Conservation (phyloP, 2,797 vertebrate species). For the Alauda arvensis region DNA sequence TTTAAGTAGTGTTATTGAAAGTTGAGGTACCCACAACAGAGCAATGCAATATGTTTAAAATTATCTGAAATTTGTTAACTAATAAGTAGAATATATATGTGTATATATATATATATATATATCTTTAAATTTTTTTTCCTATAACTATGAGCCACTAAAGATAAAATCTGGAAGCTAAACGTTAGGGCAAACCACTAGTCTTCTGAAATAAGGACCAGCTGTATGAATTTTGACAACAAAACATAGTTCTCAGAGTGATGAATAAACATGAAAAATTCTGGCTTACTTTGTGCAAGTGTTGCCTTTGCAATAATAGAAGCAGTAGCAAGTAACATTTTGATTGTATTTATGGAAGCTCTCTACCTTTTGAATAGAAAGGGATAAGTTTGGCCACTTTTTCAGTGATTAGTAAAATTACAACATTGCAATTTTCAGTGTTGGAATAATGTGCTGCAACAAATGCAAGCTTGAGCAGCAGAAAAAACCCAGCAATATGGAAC, state of each 20-base stretch:
- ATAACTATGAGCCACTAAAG: background rate
- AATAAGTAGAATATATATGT: background rate
- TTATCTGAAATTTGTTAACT: background rate
- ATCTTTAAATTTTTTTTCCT: background rate
- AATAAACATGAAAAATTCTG: background rate
- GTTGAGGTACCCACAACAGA: background rate
- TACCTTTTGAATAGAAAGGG: background rate
- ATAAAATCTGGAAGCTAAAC: background rate
- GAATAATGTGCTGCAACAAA: background rate
- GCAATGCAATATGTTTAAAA: background rate
- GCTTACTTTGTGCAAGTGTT: background rate
- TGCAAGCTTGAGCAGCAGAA: background rate
- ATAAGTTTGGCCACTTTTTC: background rate
- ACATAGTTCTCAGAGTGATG: background rate
- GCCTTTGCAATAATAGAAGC: background rate
- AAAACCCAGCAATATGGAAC: background rate
- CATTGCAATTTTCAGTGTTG: background rate
- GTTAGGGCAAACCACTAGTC: background rate
- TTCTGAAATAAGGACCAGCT: background rate
- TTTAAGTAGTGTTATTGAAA: background rate
- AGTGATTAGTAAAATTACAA: background rate
- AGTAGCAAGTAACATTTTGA: background rate
- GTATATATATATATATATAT: too few species aligned
- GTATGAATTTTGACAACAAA: background rate
- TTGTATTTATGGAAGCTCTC: background rate